A percentile compares a stretch with the other conserved stretches of the same genome.
phyloP scores from a whole-genome alignment of 2,888 invertebrate genomes.

The Rhorus exstirpatorius region DNA sequence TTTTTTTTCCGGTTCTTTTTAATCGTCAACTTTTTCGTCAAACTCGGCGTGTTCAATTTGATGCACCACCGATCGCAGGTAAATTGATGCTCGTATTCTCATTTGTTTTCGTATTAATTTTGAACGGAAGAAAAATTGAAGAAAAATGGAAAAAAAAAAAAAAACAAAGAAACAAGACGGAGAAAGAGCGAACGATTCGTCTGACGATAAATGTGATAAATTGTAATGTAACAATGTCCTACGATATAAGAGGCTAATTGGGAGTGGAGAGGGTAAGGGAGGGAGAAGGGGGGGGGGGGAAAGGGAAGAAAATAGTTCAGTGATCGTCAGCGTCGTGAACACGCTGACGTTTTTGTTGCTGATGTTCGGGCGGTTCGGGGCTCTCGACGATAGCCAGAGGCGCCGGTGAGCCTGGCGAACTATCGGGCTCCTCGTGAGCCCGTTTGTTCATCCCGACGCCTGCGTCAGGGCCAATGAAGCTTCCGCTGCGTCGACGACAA shows the following conservation, averaged over 20 bases:
- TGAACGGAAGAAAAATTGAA: background rate
- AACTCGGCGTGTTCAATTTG: background rate
- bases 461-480: slow-evolving; percentile 84
- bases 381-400: slow-evolving; percentile 85
- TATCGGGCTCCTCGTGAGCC: slow-evolving; percentile 84
- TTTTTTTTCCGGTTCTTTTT: background rate
- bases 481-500: slow-evolving; percentile 79
- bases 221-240: slow-evolving; percentile 83
- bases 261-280: slow-evolving; percentile 29
- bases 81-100: too few relatives aligned
- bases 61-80: background rate
- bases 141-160: slow-evolving; percentile 36
- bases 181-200: slow-evolving; percentile 76
- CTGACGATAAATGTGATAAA: slow-evolving; percentile 79
- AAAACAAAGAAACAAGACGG: slow-evolving; percentile 72
- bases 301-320: slow-evolving; percentile 78
- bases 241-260: slow-evolving; percentile 78
- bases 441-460: slow-evolving; percentile 83
- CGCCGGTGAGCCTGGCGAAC: slow-evolving; percentile 85
- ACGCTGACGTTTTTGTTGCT: slow-evolving; percentile 83
- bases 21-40: too few relatives aligned
- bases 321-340: slow-evolving; percentile 84
- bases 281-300: slow-evolving; percentile 14
- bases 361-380: slow-evolving; percentile 82
- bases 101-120: too few relatives aligned